Evolutionary conservation across 2,888 invertebrate species (phyloP).

Genomic region (Amblyteles armatorius): DNA sequence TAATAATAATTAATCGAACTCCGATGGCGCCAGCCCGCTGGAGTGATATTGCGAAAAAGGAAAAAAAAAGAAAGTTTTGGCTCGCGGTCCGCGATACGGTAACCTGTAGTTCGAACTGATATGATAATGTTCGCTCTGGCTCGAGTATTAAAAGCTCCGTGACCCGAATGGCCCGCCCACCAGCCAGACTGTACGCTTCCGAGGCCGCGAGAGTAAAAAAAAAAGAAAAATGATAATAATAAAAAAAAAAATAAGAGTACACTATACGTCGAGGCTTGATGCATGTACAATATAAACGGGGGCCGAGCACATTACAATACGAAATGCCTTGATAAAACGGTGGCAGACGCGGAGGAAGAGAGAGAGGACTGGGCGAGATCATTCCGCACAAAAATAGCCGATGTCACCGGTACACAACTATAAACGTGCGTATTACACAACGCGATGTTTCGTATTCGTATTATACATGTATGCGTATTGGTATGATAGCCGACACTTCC

Average conservation of each 20-base stretch:
- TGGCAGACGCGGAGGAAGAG: slow-evolving; percentile 57
- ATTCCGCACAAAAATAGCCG: slow-evolving; percentile 68
- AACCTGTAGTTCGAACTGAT: slow-evolving; percentile 29
- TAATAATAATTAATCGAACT: slow-evolving; percentile 65
- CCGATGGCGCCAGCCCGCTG: neutral
- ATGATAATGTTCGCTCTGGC: slow-evolving; percentile 61
- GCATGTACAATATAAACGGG: slow-evolving; percentile 58
- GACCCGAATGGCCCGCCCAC: slow-evolving; percentile 68
- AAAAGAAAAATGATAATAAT: slow-evolving; percentile 3
- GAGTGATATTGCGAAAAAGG: slow-evolving; percentile 58
- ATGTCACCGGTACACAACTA: slow-evolving; percentile 38
- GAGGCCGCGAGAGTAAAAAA: slow-evolving; percentile 30
- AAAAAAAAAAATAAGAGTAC: slow-evolving; percentile 19
- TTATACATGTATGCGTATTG: slow-evolving; percentile 40
- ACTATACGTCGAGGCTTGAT: slow-evolving; percentile 45
- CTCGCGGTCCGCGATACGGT: slow-evolving; percentile 45
- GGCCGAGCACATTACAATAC: slow-evolving; percentile 70
- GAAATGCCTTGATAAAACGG: slow-evolving; percentile 72
- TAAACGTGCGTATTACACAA: slow-evolving; percentile 23
- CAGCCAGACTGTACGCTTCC: slow-evolving; percentile 53
- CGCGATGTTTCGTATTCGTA: slow-evolving; percentile 5
- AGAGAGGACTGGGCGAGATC: slow-evolving; percentile 61
- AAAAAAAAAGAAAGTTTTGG: slow-evolving; percentile 32
- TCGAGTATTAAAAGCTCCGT: slow-evolving; percentile 64
- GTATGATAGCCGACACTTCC: slow-evolving; percentile 74